Evolutionary conservation across 92 coral and sea anemone genomes (phyloP).

Genomic region (Desmophyllum pertusum): DNA sequence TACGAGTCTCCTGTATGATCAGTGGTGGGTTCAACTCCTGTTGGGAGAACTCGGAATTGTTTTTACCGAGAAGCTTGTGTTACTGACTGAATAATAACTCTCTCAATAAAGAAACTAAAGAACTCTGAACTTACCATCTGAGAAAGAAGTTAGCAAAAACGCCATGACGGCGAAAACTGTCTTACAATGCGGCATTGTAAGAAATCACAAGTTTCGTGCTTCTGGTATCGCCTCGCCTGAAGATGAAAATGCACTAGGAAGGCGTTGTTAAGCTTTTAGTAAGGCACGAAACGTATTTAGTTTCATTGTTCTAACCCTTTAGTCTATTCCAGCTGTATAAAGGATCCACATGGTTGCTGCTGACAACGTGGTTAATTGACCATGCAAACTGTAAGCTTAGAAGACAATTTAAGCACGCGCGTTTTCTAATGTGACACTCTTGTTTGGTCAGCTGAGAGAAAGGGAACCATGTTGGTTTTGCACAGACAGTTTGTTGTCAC

Average conservation of each 20-base stretch:
- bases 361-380: neutral
- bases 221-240: neutral
- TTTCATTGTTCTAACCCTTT: neutral
- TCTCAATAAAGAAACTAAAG: neutral
- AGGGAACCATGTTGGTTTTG: neutral
- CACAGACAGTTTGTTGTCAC: neutral
- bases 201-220: neutral
- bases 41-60: no score
- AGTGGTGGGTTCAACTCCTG: no score
- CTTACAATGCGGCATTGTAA: neutral
- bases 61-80: no score
- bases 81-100: neutral
- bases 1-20: no score
- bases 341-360: neutral
- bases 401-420: neutral
- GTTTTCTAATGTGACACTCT: neutral
- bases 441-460: neutral
- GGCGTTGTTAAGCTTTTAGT: neutral
- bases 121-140: neutral
- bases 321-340: neutral
- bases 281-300: neutral
- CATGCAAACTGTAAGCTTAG: neutral
- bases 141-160: neutral
- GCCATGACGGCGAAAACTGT: neutral
- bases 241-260: neutral